Evolutionary conservation across 2,888 invertebrate genomes (phyloP).

Genomic region (Heliconius hortense): DNA sequence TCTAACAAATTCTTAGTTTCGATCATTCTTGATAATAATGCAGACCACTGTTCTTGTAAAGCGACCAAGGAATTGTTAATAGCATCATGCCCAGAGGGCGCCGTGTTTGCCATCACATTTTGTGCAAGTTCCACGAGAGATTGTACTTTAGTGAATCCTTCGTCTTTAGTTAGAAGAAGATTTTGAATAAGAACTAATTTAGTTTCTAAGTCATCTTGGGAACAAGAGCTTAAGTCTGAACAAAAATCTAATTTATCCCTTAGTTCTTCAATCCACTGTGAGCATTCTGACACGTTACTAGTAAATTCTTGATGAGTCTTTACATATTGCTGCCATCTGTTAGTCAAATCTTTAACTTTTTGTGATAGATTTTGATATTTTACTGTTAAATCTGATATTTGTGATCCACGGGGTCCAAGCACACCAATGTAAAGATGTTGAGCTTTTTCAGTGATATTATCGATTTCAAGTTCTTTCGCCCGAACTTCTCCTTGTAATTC

Average conservation of each 20-base stretch:
- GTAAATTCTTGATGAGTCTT: constrained; percentile 93
- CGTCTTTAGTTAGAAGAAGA: constrained; percentile 94
- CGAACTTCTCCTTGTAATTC: constrained; percentile 92
- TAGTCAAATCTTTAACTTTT: constrained; percentile 94
- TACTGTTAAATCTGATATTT: constrained; percentile 94
- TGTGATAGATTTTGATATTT: constrained; percentile 95
- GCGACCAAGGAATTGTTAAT: constrained; percentile 92
- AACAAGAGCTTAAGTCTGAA: constrained; percentile 89
- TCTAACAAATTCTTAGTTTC: constrained; percentile 94
- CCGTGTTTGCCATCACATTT: constrained; percentile 94
- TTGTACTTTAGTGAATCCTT: constrained; percentile 94
- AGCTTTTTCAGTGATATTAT: constrained; percentile 94
- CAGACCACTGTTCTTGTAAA: constrained; percentile 95
- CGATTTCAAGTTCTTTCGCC: constrained; percentile 95
- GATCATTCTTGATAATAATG: constrained; percentile 91
- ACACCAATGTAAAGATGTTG: constrained; percentile 90
- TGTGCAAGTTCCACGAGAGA: constrained; percentile 95
- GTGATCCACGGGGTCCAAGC: constrained; percentile 87
- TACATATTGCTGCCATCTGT: constrained; percentile 96
- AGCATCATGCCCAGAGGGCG: constrained; percentile 91
- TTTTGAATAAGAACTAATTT: constrained; percentile 93
- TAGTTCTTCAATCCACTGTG: constrained; percentile 91
- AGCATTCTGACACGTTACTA: constrained; percentile 89
- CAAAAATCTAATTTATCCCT: constrained; percentile 93
- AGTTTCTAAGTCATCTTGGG: constrained; percentile 92